phyloP scores from a whole-genome alignment of 1,140 invertebrate species.

The Cydia fagiglandana region DNA sequence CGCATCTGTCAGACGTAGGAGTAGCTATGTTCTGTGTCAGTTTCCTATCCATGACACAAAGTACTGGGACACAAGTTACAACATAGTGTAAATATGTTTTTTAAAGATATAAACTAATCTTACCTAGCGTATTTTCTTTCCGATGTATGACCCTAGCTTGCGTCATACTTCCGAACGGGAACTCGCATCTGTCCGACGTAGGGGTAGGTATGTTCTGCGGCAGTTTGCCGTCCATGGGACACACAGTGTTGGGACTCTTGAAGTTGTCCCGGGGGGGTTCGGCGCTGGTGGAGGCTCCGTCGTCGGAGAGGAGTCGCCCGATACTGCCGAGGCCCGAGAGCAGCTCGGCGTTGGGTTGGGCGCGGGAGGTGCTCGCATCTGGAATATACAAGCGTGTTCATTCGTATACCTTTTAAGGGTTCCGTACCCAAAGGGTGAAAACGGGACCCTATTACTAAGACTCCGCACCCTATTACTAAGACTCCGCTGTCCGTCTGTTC shows the following conservation, averaged over 20 bases:
- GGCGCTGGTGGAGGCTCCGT: slow-evolving; percentile 53
- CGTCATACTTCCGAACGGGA: slow-evolving; percentile 94
- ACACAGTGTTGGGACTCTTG: slow-evolving; percentile 91
- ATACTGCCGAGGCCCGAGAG: slow-evolving; percentile 66
- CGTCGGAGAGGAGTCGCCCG: slow-evolving; percentile 60
- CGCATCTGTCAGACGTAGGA: slow-evolving; percentile 75
- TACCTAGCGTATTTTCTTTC: slow-evolving; percentile 78
- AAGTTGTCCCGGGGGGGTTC: slow-evolving; percentile 74
- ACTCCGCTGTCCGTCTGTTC: too few relatives aligned
- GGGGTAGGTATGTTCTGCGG: slow-evolving; percentile 77
- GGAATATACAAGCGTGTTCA: background rate
- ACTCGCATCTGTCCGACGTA: slow-evolving; percentile 80
- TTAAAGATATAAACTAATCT: slow-evolving; percentile 33
- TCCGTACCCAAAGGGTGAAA: too few relatives aligned
- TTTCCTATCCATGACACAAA: slow-evolving; percentile 88
- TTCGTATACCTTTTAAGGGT: too few relatives aligned
- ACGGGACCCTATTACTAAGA: too few relatives aligned
- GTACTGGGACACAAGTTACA: slow-evolving; percentile 83
- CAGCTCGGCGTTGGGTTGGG: slow-evolving; percentile 60
- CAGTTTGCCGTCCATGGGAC: slow-evolving; percentile 87
- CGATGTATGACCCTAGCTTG: slow-evolving; percentile 85
- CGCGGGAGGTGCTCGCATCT: slow-evolving; percentile 62
- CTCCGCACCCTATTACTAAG: too few relatives aligned
- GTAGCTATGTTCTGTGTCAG: slow-evolving; percentile 79
- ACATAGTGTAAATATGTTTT: slow-evolving; percentile 65